These are phyloP conservation scores for Alligator sinensis DNA, from an alignment of 2,113 vertebrate species.

Conservation along the genomic window DNA sequence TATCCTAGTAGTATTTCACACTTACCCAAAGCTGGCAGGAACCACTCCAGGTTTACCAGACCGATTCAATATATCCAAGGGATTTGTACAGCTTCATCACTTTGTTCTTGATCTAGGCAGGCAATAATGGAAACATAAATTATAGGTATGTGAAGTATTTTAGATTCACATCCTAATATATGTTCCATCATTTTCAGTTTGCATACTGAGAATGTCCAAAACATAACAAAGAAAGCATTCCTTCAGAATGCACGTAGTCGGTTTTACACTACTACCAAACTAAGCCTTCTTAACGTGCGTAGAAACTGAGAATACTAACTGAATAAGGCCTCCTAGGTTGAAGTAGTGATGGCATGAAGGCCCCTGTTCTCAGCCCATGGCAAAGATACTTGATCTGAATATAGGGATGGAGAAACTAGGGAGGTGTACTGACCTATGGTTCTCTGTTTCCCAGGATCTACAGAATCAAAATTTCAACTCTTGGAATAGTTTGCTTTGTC, in stretches of 20 bases:
- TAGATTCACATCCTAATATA: not conserved
- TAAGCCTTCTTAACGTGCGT: not conserved
- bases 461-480: not conserved
- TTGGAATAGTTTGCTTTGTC: not conserved
- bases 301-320: not conserved
- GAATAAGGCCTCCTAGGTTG: not conserved
- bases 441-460: not conserved
- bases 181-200: constrained; percentile 16
- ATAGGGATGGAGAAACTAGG: not conserved
- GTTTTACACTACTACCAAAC: too few species aligned
- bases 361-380: not conserved
- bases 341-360: not conserved
- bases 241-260: not conserved
- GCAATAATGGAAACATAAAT: constrained; percentile 18
- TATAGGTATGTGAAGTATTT: constrained; percentile 53
- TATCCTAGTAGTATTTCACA: constrained; percentile 39
- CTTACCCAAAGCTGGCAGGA: constrained; percentile 37
- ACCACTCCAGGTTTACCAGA: not conserved
- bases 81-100: constrained; percentile 27
- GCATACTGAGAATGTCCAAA: not conserved
- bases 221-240: not conserved
- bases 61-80: constrained; percentile 34
- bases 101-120: constrained; percentile 26
- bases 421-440: not conserved
- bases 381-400: not conserved